A percentile compares a stretch with the other conserved stretches of the same genome.
phyloP scores from a whole-genome alignment of 2,113 vertebrate species.

The Actinemys pallida region DNA sequence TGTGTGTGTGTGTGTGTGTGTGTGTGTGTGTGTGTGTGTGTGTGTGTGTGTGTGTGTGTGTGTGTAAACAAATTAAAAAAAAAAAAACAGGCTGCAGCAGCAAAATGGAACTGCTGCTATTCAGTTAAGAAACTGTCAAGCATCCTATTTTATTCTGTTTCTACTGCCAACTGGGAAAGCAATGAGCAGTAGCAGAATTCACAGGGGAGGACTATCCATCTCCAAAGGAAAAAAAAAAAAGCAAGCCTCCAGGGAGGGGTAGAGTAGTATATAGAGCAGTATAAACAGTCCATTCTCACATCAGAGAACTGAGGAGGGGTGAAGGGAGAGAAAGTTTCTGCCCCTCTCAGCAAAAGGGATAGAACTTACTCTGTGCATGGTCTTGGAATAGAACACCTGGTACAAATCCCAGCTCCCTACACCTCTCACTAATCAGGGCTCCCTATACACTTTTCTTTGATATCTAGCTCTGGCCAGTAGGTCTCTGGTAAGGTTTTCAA shows the following conservation, averaged over 20 bases:
- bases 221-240: background rate
- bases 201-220: too few species aligned
- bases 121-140: background rate
- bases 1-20: too few species aligned
- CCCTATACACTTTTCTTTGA: background rate
- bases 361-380: background rate
- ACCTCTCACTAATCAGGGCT: background rate
- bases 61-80: too few species aligned
- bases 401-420: background rate
- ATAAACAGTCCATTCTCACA: background rate
- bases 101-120: background rate
- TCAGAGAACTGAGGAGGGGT: background rate
- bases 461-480: background rate
- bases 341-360: background rate
- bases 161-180: background rate
- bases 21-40: too few species aligned
- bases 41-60: too few species aligned
- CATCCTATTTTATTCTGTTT: background rate
- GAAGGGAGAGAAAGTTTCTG: background rate
- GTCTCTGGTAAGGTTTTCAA: background rate
- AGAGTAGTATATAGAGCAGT: background rate
- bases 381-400: background rate
- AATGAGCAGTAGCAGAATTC: background rate
- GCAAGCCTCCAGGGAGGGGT: background rate
- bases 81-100: background rate